Percentiles rank a stretch among this genome's conserved stretches.
phyloP scores from a whole-genome alignment of 2,888 invertebrate species.

The Pseudolycoriella hygida region DNA sequence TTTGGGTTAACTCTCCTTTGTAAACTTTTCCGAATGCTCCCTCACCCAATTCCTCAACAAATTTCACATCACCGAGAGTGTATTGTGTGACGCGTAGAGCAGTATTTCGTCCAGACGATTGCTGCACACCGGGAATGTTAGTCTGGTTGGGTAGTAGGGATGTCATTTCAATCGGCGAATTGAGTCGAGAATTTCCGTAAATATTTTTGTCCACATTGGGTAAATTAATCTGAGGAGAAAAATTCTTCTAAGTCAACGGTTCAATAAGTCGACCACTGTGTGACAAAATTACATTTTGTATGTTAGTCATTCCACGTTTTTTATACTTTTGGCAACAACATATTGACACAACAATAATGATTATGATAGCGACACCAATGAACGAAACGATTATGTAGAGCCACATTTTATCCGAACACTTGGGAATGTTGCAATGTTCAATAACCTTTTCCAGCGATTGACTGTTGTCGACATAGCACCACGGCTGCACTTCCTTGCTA shows the following conservation, averaged over 20 bases:
- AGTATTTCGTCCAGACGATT: slow-evolving; percentile 10
- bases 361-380: slow-evolving; percentile 32
- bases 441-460: slow-evolving; percentile 45
- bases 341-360: slow-evolving; percentile 37
- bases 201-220: slow-evolving; percentile 64
- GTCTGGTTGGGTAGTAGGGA: slow-evolving; percentile 38
- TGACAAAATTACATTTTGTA: slow-evolving; percentile 41
- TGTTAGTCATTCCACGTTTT: slow-evolving; percentile 37
- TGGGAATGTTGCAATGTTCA: slow-evolving; percentile 72
- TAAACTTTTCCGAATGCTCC: slow-evolving; percentile 97
- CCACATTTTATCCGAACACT: slow-evolving; percentile 75
- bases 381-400: slow-evolving; percentile 57
- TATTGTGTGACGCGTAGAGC: slow-evolving; percentile 61
- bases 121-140: neutral
- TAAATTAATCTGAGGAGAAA: slow-evolving; percentile 34
- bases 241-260: too few species aligned
- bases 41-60: slow-evolving; percentile 84
- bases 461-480: slow-evolving; percentile 64
- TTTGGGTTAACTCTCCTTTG: slow-evolving; percentile 70
- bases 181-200: slow-evolving; percentile 59
- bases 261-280: too few species aligned
- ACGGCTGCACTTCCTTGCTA: slow-evolving; percentile 60
- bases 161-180: slow-evolving; percentile 70
- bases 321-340: slow-evolving; percentile 41
- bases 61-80: slow-evolving; percentile 65